These are phyloP conservation scores for Pseudochirops corinnae DNA, from an alignment of 2,797 vertebrate species.

Conservation along the genomic window DNA sequence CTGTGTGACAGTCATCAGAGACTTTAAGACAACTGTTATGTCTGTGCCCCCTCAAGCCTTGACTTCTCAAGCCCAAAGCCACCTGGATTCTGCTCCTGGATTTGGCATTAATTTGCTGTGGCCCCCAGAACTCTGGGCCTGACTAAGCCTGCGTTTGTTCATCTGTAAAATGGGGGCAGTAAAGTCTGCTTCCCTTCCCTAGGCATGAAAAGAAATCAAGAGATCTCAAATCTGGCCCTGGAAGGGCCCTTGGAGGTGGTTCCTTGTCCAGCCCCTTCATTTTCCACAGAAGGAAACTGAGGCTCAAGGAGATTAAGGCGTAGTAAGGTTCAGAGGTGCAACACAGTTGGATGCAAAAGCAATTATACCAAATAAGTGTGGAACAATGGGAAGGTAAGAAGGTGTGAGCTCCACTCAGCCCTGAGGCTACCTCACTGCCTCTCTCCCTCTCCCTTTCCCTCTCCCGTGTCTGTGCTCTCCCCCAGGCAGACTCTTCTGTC, in stretches of 20 bases:
- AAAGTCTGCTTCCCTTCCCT: not conserved
- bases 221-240: not conserved
- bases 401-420: not conserved
- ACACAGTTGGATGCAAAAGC: not conserved
- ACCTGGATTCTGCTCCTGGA: not conserved
- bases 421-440: not conserved
- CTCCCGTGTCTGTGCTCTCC: not conserved
- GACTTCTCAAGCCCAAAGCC: not conserved
- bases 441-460: not conserved
- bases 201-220: not conserved
- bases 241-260: not conserved
- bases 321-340: not conserved
- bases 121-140: not conserved
- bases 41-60: not conserved
- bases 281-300: not conserved
- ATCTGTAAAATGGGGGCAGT: slow-evolving; percentile 18
- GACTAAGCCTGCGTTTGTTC: not conserved
- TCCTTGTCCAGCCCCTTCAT: not conserved
- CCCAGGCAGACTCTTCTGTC: not conserved
- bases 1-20: too few relatives aligned
- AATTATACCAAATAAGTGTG: not conserved
- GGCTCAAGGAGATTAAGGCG: not conserved
- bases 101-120: not conserved
- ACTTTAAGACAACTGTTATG: not conserved
- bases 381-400: not conserved